Conservation (phyloP, 1,140 invertebrate genomes). For the Megalopta genalis region DNA sequence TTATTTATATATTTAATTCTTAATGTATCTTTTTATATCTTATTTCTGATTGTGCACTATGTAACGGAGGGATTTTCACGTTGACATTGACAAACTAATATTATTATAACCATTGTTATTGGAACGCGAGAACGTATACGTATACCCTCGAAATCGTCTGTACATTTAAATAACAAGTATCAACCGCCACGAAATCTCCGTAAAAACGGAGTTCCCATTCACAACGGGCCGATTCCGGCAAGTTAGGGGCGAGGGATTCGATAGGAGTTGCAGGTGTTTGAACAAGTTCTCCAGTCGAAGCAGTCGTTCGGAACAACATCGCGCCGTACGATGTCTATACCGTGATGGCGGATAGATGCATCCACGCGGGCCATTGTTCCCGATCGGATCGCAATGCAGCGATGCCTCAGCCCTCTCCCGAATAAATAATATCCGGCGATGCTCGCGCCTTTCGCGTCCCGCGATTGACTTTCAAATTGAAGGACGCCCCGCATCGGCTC, state of each 20-base stretch:
- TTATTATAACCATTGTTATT: too few relatives aligned
- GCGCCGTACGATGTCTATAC: too few relatives aligned
- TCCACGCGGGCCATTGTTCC: too few relatives aligned
- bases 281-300: background rate
- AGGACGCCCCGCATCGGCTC: slow-evolving; percentile 40
- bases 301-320: background rate
- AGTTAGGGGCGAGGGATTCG: background rate
- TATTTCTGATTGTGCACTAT: too few relatives aligned
- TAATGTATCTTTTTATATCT: too few relatives aligned
- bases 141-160: too few relatives aligned
- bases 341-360: too few relatives aligned
- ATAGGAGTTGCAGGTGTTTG: background rate
- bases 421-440: slow-evolving; percentile 51
- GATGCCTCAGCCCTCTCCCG: background rate
- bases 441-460: slow-evolving; percentile 21
- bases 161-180: too few relatives aligned
- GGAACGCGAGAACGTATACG: background rate
- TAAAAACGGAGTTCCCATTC: background rate
- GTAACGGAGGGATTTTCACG: too few relatives aligned
- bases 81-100: too few relatives aligned
- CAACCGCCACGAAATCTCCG: too few relatives aligned
- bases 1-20: too few relatives aligned
- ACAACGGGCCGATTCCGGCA: background rate
- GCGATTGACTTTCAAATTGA: slow-evolving; percentile 56
- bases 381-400: background rate